Conservation (phyloP, 2,113 vertebrate species). For the Trematomus loennbergii region DNA sequence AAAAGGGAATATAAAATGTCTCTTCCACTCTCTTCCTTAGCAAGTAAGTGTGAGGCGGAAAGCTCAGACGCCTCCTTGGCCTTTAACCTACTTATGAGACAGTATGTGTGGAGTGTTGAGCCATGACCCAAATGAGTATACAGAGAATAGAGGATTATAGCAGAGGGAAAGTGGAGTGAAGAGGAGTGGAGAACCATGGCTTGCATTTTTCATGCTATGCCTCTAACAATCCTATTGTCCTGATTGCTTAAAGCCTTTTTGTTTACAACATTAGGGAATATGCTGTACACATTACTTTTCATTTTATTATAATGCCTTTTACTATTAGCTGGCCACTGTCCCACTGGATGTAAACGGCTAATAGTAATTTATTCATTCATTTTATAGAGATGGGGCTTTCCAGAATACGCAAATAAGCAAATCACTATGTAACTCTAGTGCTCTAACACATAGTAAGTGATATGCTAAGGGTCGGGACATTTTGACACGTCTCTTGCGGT, state of each 20-base stretch:
- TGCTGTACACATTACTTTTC: constrained; percentile 9
- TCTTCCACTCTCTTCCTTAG: too few relatives aligned
- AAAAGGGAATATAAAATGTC: too few relatives aligned
- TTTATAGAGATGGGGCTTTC: too few relatives aligned
- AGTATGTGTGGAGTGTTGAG: constrained; percentile 45
- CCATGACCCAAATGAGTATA: constrained; percentile 46
- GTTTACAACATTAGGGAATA: constrained; percentile 8
- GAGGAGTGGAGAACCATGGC: constrained; percentile 21
- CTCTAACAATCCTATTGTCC: constrained; percentile 29
- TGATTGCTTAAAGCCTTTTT: constrained; percentile 38
- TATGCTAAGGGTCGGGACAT: too few relatives aligned
- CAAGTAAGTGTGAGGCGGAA: background rate
- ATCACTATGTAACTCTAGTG: too few relatives aligned
- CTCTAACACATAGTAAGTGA: too few relatives aligned
- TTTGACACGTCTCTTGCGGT: too few relatives aligned
- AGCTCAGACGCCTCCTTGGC: constrained; percentile 15
- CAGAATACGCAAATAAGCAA: too few relatives aligned
- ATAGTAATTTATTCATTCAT: too few relatives aligned
- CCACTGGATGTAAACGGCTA: too few relatives aligned
- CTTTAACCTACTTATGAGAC: constrained; percentile 47
- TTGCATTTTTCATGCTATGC: constrained; percentile 40
- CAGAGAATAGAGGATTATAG: constrained; percentile 47
- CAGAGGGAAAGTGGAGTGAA: constrained; percentile 19
- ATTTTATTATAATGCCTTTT: background rate
- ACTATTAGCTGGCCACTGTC: too few relatives aligned